Percentiles rank a stretch among this genome's conserved stretches.
These are phyloP conservation scores for Ashinkailepas kermadecensis DNA, from an alignment of 2,888 invertebrate genomes.

Conservation along the genomic window DNA sequence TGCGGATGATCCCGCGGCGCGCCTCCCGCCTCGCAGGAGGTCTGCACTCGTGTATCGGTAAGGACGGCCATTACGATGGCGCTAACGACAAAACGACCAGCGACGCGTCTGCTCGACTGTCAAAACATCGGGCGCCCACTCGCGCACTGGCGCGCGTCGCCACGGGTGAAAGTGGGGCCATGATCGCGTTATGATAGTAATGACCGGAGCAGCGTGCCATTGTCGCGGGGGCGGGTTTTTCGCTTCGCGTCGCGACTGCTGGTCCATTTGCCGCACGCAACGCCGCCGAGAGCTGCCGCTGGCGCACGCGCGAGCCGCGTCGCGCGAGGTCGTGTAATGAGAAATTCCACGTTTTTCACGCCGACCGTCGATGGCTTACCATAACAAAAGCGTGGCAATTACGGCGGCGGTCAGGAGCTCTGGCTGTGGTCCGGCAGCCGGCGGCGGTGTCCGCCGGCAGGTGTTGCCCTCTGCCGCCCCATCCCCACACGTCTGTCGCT, in stretches of 20 bases:
- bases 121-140: not conserved
- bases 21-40: not conserved
- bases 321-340: not conserved
- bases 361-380: not conserved
- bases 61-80: not conserved
- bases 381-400: constrained; percentile 11
- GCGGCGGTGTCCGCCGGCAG: not conserved
- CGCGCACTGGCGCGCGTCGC: too few relatives aligned
- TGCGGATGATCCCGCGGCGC: not conserved
- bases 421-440: not conserved
- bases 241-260: not conserved
- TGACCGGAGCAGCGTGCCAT: not conserved
- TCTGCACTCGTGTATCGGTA: not conserved
- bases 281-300: not conserved
- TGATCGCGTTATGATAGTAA: not conserved
- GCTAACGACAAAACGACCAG: constrained; percentile 8
- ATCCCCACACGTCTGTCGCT: not conserved
- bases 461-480: not conserved
- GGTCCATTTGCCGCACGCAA: not conserved
- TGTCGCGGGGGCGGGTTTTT: not conserved
- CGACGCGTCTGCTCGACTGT: not conserved
- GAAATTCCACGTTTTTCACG: constrained; percentile 7
- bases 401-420: not conserved
- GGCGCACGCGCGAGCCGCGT: not conserved
- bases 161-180: constrained; percentile 4